These are phyloP conservation scores for Daboia siamensis DNA, from an alignment of 2,113 vertebrate genomes.

Conservation along the genomic window DNA sequence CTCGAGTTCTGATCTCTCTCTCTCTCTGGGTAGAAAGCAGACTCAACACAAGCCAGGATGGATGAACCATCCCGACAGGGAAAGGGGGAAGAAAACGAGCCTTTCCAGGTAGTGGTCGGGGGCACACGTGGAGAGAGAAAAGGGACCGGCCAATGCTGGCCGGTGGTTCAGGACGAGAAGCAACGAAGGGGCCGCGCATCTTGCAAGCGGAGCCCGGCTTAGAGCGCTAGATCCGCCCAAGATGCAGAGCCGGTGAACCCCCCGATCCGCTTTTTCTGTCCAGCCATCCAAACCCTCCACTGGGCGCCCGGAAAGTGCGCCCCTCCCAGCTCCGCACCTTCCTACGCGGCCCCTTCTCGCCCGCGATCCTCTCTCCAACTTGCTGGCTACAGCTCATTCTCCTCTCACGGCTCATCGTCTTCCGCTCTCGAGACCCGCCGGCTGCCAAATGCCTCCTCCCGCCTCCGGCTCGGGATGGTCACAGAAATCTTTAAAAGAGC, in stretches of 20 bases:
- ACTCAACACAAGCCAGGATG: neutral
- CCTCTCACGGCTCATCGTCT: neutral
- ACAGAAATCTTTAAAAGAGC: neutral
- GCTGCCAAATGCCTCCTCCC: neutral
- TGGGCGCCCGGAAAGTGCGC: neutral
- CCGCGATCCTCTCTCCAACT: neutral
- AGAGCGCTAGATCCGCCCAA: neutral
- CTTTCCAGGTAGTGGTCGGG: neutral
- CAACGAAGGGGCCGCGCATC: neutral
- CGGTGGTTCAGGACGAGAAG: neutral
- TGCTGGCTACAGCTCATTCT: neutral
- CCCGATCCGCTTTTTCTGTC: neutral
- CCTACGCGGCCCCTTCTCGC: slow-evolving; percentile 17
- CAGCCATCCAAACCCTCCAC: neutral
- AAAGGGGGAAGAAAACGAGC: neutral
- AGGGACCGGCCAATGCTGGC: neutral
- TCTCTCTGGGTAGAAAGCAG: neutral
- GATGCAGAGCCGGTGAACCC: neutral
- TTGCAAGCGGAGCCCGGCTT: neutral
- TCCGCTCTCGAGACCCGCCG: neutral
- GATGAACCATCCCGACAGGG: neutral
- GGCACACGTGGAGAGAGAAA: neutral
- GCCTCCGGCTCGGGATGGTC: neutral
- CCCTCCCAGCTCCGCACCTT: slow-evolving; percentile 7
- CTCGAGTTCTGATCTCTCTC: neutral